phyloP scores from a whole-genome alignment of 2,888 invertebrate genomes.

The Subacronicta megacephala region DNA sequence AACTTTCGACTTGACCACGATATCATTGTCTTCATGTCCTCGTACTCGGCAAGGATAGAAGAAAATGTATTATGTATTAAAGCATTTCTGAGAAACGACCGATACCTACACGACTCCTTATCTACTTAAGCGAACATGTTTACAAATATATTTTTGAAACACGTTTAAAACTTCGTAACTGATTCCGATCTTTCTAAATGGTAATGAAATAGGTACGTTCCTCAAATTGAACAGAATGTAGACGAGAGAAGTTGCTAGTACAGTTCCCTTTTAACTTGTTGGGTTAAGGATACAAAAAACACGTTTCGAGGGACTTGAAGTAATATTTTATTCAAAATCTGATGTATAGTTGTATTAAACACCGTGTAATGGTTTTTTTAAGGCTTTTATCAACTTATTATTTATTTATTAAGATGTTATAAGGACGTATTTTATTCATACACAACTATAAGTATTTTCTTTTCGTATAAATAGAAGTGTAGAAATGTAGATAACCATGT shows the following conservation, averaged over 20 bases:
- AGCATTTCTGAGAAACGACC: conserved; percentile 28
- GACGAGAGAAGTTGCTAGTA: conserved; percentile 1
- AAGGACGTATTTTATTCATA: conserved; percentile 70
- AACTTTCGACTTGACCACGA: conserved; percentile 36
- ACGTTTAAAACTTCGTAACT: conserved; percentile 29
- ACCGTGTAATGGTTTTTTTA: conserved; percentile 63
- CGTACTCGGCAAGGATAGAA: conserved; percentile 25
- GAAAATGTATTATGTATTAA: too few relatives aligned
- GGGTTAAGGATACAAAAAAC: conserved; percentile 35
- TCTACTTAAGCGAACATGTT: conserved; percentile 28
- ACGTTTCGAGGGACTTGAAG: conserved; percentile 45
- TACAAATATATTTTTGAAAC: conserved; percentile 44
- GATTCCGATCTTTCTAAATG: conserved; percentile 31
- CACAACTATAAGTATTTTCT: conserved; percentile 57
- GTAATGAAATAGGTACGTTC: conserved; percentile 26
- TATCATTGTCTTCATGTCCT: conserved; percentile 21
- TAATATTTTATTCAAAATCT: conserved; percentile 57
- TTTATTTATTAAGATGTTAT: conserved; percentile 76
- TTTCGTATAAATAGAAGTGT: conserved; percentile 76
- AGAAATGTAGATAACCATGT: conserved; percentile 87
- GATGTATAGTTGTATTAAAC: conserved; percentile 63
- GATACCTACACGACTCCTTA: conserved; percentile 8
- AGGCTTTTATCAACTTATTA: conserved; percentile 72
- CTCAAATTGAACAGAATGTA: conserved; percentile 9
- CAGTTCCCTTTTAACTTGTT: conserved; percentile 17